Evolutionary conservation across 2,113 vertebrate genomes (phyloP), one percentile per base, ranked within the genome.

Genomic region (Larimichthys crocea): DNA sequence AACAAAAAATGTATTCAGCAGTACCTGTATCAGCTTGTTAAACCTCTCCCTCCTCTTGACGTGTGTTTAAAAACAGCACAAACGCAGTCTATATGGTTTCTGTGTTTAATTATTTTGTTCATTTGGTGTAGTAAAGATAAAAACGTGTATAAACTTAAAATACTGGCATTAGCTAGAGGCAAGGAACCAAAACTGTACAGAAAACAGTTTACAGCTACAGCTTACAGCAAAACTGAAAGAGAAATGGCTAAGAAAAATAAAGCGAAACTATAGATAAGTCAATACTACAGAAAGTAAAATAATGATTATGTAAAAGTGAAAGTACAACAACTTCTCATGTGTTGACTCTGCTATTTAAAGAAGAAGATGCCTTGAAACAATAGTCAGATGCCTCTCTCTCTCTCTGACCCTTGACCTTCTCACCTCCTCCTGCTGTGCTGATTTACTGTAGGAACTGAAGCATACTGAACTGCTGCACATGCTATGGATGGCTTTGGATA

Each of bases 331-430:
- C 12, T 4, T 20, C 3, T 10, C 22, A n/a, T 63, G 31, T 57
- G 40, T 46, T 16, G 14, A 46, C 1, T n/a, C 11, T 20, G 2
- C 4, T 16, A 42, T 55, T 44, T 40, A 4, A 35, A 7, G 35
- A 35, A 8, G 35, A 35, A 35, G 35, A 35, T 26, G 22, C 16
- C 22, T 8, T 57, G 14, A 57, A 26, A 1, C 14, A 29, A 57
- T 16, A 8, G 12, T 57, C 4, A 56, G 22, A 26, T 19, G 10
- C 65, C 62, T 3, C 42, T 57, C 12, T 70, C 46, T 64, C 70
- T 78, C 55, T 75, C 60, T 67, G 56, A 81, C 49, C 65, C 3
- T 75, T 67, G 77, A 84, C 64, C 55, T 79, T 22, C 3, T 16
- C 60, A 40, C 72, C 31, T 57, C 20, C 73, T 79, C 49, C 57